Evolutionary conservation across 2,888 invertebrate genomes (phyloP).

Genomic region (Aporophyla lueneburgensis): DNA sequence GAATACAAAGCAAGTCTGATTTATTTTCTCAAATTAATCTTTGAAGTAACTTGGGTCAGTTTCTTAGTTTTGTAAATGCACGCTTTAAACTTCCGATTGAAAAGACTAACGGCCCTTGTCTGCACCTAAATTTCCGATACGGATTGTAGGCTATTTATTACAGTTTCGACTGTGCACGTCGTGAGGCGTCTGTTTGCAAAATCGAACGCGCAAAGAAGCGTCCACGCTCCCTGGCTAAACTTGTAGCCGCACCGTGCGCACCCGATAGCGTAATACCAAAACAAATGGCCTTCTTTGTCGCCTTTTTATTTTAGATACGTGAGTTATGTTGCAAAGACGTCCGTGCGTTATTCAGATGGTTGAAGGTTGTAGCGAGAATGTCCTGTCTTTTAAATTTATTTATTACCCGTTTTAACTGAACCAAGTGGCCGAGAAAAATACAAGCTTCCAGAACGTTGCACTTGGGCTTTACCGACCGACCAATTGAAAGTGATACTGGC

Average conservation of each 20-base stretch:
- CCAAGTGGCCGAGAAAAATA: slow-evolving; percentile 71
- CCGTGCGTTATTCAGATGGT: slow-evolving; percentile 77
- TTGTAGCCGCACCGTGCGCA: slow-evolving; percentile 71
- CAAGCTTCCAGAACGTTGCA: slow-evolving; percentile 66
- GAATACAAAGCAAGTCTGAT: slow-evolving; percentile 88
- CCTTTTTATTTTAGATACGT: slow-evolving; percentile 83
- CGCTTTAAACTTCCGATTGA: slow-evolving; percentile 54
- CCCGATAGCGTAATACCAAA: slow-evolving; percentile 87
- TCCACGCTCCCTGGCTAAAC: slow-evolving; percentile 66
- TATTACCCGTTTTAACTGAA: slow-evolving; percentile 72
- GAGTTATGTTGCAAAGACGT: slow-evolving; percentile 82
- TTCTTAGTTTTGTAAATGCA: slow-evolving; percentile 48
- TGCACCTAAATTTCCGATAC: slow-evolving; percentile 69
- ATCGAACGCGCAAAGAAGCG: slow-evolving; percentile 74
- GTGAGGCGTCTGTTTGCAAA: slow-evolving; percentile 76
- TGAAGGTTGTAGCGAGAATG: slow-evolving; percentile 66
- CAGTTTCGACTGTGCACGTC: slow-evolving; percentile 69
- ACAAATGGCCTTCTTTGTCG: slow-evolving; percentile 86
- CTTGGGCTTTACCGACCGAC: too few species aligned
- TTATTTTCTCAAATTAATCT: slow-evolving; percentile 84
- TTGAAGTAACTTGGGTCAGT: slow-evolving; percentile 40
- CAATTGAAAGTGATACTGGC: too few species aligned
- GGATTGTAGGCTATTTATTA: slow-evolving; percentile 76
- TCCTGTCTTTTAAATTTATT: slow-evolving; percentile 66
- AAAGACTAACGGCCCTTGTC: slow-evolving; percentile 59